Percentiles rank a stretch among this genome's conserved stretches.
These are phyloP conservation scores for Empis stercorea DNA, from an alignment of 2,888 invertebrate species.

Conservation along the genomic window DNA sequence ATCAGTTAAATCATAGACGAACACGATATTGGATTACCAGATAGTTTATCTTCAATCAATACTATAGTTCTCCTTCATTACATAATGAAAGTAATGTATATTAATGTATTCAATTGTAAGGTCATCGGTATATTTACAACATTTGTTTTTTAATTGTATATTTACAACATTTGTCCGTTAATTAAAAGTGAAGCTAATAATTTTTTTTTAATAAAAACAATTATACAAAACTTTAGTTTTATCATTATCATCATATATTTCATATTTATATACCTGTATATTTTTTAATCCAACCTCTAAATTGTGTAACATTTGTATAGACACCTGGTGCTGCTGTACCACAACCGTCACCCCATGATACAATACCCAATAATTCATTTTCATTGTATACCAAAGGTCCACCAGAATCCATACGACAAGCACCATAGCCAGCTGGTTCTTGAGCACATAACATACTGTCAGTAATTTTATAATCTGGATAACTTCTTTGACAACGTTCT, in stretches of 20 bases:
- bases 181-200: no score
- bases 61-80: no score
- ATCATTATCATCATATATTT: not conserved
- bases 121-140: no score
- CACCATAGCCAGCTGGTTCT: not conserved
- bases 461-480: not conserved
- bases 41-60: no score
- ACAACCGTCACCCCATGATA: constrained; percentile 40
- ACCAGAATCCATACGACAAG: not conserved
- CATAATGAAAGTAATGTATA: no score
- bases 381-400: not conserved
- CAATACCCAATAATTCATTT: constrained; percentile 28
- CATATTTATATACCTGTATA: not conserved
- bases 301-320: constrained; percentile 31
- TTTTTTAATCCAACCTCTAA: constrained; percentile 22
- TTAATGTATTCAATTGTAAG: no score
- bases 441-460: not conserved
- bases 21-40: no score
- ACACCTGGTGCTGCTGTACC: constrained; percentile 37
- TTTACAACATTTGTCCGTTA: no score
- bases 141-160: no score
- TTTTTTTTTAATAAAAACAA: no score
- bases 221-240: no score
- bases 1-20: no score
- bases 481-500: not conserved